Evolutionary conservation across 2,888 invertebrate species (phyloP), one percentile per base, ranked within the genome.

Genomic region (Merodon equestris): DNA sequence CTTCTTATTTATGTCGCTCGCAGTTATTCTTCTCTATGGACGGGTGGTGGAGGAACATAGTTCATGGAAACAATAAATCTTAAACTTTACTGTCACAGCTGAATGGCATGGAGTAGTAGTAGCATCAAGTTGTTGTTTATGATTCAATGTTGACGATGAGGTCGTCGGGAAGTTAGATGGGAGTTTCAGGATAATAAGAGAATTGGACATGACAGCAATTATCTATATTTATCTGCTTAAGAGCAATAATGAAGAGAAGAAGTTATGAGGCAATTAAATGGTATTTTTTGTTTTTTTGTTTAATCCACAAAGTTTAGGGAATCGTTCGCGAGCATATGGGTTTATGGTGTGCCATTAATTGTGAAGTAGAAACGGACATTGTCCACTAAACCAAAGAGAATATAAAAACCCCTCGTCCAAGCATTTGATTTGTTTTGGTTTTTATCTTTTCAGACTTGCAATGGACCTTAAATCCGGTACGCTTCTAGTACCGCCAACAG

Each of bases 401-500:
- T n/a, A n/a, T n/a, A n/a, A n/a, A n/a, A n/a, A n/a, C n/a, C n/a
- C n/a, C 27, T 27, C 27, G 7, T 27, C 7, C 7, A 27, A 27
- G 27, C 7, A 27, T 27, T 27, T 27, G 27, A 40, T 10, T n/a
- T 3, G 2, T 40, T 45, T 36, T 63, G 66, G 36, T 66, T 66
- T 60, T 70, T 36, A 15, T 72, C 60, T 7, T 79, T 82, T n/a
- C 71, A 87, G 87, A 84, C 79, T 85, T 86, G 87, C 86, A 86
- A 90, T 90, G 89, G 90, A 90, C 89, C 88, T 90, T 83, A 89
- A 90, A 86, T 87, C 87, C 86, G 90, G 90, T 88, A 93, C 93
- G 86, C 91, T 94, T 89, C 91, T 95, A 86, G 91, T 94, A 86
- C 94, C 95, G 86, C 95, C 95, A 82, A 92, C 93, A 83, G 91